These are phyloP conservation scores for Decapterus maruadsi DNA, from an alignment of 2,797 vertebrate genomes.

Conservation along the genomic window DNA sequence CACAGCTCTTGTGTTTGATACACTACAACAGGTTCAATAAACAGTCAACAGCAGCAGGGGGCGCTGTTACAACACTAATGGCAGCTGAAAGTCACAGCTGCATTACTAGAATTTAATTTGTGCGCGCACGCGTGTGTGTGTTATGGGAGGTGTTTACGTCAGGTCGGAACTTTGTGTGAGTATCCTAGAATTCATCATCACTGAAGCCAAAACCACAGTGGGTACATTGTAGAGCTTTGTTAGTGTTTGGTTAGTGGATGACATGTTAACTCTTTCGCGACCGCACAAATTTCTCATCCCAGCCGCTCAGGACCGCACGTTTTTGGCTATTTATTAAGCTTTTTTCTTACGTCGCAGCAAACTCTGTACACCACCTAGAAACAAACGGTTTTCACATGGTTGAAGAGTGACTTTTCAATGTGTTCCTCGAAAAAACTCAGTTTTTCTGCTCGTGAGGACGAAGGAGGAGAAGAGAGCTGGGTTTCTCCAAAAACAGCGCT, in stretches of 20 bases:
- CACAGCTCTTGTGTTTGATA: background rate
- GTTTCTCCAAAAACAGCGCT: no score
- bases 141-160: background rate
- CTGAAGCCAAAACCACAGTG: background rate
- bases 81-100: background rate
- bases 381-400: no score
- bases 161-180: background rate
- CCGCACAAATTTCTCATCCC: no score
- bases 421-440: no score
- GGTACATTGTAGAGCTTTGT: background rate
- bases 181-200: background rate
- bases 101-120: background rate
- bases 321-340: no score
- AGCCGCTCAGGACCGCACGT: no score
- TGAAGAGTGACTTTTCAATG: no score
- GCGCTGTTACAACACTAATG: slow-evolving; percentile 20
- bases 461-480: no score
- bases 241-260: slow-evolving; percentile 23
- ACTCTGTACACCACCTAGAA: no score
- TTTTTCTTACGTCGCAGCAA: no score
- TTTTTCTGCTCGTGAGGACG: no score
- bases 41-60: slow-evolving; percentile 37
- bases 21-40: slow-evolving; percentile 4
- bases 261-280: no score
- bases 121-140: background rate